Evolutionary conservation across 2,797 vertebrate species (phyloP), one percentile per base, ranked within the genome.

Genomic region (Anableps anableps): DNA sequence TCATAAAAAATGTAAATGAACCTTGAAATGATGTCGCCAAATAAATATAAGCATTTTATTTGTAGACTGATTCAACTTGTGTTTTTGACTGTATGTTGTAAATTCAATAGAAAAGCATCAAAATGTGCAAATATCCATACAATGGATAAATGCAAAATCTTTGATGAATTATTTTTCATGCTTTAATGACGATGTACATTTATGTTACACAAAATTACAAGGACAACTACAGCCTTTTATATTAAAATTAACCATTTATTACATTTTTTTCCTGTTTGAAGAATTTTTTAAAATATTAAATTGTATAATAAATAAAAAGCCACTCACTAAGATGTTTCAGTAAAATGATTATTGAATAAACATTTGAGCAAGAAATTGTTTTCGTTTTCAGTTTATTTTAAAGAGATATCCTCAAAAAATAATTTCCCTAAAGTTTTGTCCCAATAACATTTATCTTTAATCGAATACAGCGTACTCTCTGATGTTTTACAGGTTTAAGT

Each of bases 171-270:
- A 50, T 73, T 29, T 76, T 79, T 38, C 14, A 34, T 0, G 31
- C 76, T n/a, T 80, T 43, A 74, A 75, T 23, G 31, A 47, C 1
- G 0, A 66, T 43, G 34, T 89, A 64, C 47, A 45, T 47, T 72
- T 43, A 21, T 72, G 72, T 17, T 66, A 45, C 76, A 77, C 50
- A 55, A n/a, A 79, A 53, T 55, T 70, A 26, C 50, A 75, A 47
- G 36, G 19, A 41, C 3, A 74, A 73, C 29, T 48, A 19, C 10
- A 31, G 23, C 21, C 55, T 79, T n/a, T n/a, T 74, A 45, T 64
- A 2, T 75, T n/a, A 77, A 5, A 76, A 51, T 79, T 91, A 91
- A 90, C 58, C 23, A 34, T 76, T 79, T 76, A 60, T 74, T 58
- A 43, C 29, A 70, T 64, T 70, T 76, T 45, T 83, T 60, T 73